These are phyloP conservation scores for Cheilosia scutellata DNA, from an alignment of 2,888 invertebrate species.

Conservation along the genomic window DNA sequence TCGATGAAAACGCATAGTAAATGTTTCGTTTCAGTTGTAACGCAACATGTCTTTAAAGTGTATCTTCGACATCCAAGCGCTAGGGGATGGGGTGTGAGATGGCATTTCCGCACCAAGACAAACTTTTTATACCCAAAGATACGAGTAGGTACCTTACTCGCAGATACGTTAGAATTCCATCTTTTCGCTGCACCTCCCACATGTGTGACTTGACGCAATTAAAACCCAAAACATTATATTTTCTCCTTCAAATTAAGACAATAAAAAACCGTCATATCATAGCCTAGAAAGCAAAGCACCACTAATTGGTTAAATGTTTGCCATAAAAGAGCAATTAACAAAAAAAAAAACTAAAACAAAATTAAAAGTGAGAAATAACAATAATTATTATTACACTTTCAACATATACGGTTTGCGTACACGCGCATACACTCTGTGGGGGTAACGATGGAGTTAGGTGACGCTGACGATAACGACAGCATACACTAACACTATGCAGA, in stretches of 20 bases:
- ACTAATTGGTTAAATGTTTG: constrained; percentile 64
- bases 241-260: constrained; percentile 4
- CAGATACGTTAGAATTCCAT: constrained; percentile 9
- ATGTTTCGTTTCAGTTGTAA: constrained; percentile 18
- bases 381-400: constrained; percentile 74
- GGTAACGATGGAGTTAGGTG: constrained; percentile 54
- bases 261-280: not conserved
- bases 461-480: constrained; percentile 37
- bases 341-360: constrained; percentile 19
- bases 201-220: constrained; percentile 40
- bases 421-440: constrained; percentile 29
- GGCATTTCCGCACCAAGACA: constrained; percentile 43
- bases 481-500: constrained; percentile 31
- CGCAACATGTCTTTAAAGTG: constrained; percentile 54
- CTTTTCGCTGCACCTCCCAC: constrained; percentile 20
- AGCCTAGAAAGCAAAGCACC: constrained; percentile 40
- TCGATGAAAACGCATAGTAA: constrained; percentile 46
- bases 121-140: not conserved
- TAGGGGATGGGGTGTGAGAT: constrained; percentile 60
- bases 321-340: constrained; percentile 71
- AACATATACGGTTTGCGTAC: constrained; percentile 59
- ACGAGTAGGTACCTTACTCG: constrained; percentile 1
- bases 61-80: constrained; percentile 12
- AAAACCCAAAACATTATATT: constrained; percentile 16
- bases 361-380: constrained; percentile 72